Evolutionary conservation across 2,888 invertebrate genomes (phyloP).

Genomic region (Carpatolechia fugitivella): DNA sequence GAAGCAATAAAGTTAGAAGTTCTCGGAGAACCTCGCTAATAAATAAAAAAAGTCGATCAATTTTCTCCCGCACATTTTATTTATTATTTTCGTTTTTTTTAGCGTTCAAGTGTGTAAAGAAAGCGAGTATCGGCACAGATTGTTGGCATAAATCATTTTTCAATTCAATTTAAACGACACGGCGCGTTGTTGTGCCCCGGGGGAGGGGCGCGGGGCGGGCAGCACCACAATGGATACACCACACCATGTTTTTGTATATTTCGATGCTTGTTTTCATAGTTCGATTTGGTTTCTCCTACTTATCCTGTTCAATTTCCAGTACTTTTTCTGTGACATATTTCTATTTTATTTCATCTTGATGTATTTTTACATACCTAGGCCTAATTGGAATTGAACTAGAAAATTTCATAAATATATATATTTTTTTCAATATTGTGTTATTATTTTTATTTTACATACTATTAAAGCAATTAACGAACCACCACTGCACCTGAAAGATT

Average conservation of each 20-base stretch:
- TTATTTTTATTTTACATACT: too few species aligned
- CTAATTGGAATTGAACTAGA: too few species aligned
- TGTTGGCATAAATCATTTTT: constrained; percentile 74
- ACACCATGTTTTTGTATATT: constrained; percentile 20
- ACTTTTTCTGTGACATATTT: too few species aligned
- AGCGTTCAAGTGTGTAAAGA: constrained; percentile 62
- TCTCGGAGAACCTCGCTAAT: constrained; percentile 31
- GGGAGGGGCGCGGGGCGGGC: constrained; percentile 19
- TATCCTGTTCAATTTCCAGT: too few species aligned
- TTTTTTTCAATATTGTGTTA: too few species aligned
- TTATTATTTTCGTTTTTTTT: constrained; percentile 44
- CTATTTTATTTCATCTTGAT: too few species aligned
- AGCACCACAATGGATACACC: constrained; percentile 37
- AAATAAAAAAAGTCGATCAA: constrained; percentile 48
- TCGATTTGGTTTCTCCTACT: not conserved
- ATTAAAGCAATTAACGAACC: not conserved
- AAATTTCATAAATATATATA: too few species aligned
- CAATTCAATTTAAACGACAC: constrained; percentile 75
- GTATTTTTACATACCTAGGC: too few species aligned
- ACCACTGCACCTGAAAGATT: too few species aligned
- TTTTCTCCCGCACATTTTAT: constrained; percentile 43
- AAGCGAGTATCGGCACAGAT: constrained; percentile 60
- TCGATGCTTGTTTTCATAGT: constrained; percentile 5
- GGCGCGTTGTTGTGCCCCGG: constrained; percentile 58
- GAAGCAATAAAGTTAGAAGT: constrained; percentile 25